Conservation (phyloP, 2,888 invertebrate species). For the Drosophila dives region DNA sequence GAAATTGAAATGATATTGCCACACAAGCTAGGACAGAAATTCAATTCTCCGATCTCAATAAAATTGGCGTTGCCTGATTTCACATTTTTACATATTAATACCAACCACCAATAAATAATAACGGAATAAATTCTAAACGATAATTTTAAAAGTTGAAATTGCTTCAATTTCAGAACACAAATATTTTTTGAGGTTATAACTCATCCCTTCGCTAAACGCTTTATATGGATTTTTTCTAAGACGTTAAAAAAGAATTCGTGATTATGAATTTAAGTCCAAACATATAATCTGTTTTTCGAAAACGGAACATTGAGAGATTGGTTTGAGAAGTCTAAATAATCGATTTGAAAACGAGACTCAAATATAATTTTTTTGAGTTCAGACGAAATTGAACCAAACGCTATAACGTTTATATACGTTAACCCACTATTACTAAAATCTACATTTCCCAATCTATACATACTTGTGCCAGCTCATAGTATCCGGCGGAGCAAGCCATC, state of each 20-base stretch:
- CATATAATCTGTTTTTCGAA: background rate
- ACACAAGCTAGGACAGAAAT: background rate
- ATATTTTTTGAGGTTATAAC: background rate
- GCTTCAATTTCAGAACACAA: background rate
- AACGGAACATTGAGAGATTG: background rate
- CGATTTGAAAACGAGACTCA: background rate
- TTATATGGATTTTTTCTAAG: background rate
- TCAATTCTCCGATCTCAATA: background rate
- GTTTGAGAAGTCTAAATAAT: background rate
- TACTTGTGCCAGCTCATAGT: conserved; percentile 98
- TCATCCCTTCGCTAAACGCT: background rate
- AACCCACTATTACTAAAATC: background rate
- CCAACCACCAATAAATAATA: background rate
- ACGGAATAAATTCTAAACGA: background rate
- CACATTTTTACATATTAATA: background rate
- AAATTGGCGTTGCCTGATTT: background rate
- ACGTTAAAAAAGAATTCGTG: background rate
- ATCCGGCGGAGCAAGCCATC: conserved; percentile 98
- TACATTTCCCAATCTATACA: conserved; percentile 10
- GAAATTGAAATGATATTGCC: conserved; percentile 14
- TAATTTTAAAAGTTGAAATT: background rate
- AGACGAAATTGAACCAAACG: background rate
- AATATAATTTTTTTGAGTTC: background rate
- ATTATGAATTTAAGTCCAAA: background rate
- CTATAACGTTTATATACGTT: background rate